These are phyloP conservation scores for Hylaeus anthracinus DNA, from an alignment of 1,140 invertebrate species.

Conservation along the genomic window DNA sequence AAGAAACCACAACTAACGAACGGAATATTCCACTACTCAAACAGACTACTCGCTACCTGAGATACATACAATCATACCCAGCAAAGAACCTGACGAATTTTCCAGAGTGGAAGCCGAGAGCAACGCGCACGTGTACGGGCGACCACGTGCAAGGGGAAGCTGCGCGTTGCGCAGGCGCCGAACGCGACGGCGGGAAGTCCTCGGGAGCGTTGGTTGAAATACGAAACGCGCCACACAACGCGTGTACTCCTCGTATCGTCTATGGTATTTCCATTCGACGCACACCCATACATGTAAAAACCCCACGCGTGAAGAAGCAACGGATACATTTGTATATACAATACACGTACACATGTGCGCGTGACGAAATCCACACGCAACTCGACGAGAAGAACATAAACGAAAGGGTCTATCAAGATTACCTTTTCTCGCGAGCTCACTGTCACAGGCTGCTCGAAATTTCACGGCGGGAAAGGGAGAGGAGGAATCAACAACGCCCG, in stretches of 20 bases:
- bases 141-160: constrained; percentile 38
- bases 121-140: constrained; percentile 1
- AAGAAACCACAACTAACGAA: no score
- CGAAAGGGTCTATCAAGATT: constrained; percentile 28
- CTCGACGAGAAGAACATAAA: not conserved
- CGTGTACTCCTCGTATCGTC: not conserved
- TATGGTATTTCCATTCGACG: not conserved
- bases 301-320: no score
- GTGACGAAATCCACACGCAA: not conserved
- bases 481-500: not conserved
- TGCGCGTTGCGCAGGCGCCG: constrained; percentile 8
- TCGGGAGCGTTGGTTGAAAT: not conserved
- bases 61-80: no score
- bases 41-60: no score
- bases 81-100: no score
- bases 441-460: constrained; percentile 42
- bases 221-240: constrained; percentile 1
- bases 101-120: not conserved
- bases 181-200: constrained; percentile 26
- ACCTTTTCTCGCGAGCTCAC: constrained; percentile 50
- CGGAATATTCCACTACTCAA: no score
- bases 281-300: not conserved
- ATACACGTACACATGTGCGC: not conserved
- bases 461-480: not conserved
- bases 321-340: no score